Evolutionary conservation across 2,113 vertebrate species (phyloP), one percentile per base, ranked within the genome.

Genomic region (Dascyllus trimaculatus): DNA sequence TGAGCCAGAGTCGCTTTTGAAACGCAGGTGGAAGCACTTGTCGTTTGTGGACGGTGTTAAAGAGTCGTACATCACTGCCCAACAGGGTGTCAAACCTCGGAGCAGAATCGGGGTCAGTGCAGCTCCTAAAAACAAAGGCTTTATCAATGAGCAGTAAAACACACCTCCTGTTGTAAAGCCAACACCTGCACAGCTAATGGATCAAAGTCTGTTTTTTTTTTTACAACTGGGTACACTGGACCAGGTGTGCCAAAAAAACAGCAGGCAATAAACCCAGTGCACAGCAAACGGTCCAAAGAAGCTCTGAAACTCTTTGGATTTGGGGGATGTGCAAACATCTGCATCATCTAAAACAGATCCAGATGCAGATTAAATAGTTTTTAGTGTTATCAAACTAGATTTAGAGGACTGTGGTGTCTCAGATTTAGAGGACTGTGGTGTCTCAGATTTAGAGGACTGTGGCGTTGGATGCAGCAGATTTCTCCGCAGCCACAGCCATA

Each of bases 131-230:
- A 71, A 19, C 17, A 76, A 49, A 57, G 52, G 32, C n/a, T 71
- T 49, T 38, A 65, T 71, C 2, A 4, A 48, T n/a, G 32, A 71
- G 14, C 64, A 69, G 52, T 15, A 13, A 54, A 52, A 21, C 10
- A 26, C 1, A 13, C 25, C 58, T 70, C 48, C 70, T 57, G 77
- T 29, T 71, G 65, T 79, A 75, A 80, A 80, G 53, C 10, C 18
- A 40, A 81, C 85, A 87, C 76, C 79, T 90, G 89, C 21, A 75
- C 38, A 79, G 64, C 22, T 73, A 54, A 49, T 5, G 22, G 64
- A 75, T 80, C 75, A 82, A 85, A 78, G 83, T 45, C 21, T 59
- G 58, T 56, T 48, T 43, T 59, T 62, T 56, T 48, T 43, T 66
- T 58, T 8, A n/a, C 48, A 58, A 43, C 18, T 40, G 43, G 46